Base-by-base conservation (phyloP, 2,797 vertebrate species). In the Danio albolineatus region DNA sequence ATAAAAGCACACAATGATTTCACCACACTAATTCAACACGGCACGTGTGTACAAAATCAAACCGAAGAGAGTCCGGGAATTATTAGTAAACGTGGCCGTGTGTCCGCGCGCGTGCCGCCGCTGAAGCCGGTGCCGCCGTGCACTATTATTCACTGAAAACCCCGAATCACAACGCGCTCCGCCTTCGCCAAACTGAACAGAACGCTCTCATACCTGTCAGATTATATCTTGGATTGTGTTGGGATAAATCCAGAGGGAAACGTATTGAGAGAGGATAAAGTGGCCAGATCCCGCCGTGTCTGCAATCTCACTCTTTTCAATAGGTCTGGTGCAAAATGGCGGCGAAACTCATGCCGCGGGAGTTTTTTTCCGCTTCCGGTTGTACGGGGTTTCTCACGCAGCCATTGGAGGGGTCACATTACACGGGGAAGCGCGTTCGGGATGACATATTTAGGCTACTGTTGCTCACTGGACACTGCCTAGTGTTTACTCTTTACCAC, bases 321-420 rank as follows among this genome's bases (percentile, higher is more conserved):
- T 70, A 80, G 73, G 94, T 91, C 93, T 92, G 95, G 96, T 96
- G 96, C 97, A 98, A 98, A 98, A 98, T 98, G 97, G 97, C 96
- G 96, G 96, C 95, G 93, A 95, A 93, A 94, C 96, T 98, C 96
- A 97, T 96, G 96, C 96, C 96, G 96, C 96, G 92, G 44, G 65
- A 93, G 93, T 93, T 92, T 93, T 93, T 92, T 96, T 74, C 41
- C 53, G 66, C 77, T 78, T 78, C 76, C 95, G 95, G 93, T 94
- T 95, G 95, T 90, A 95, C 91, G 95, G 96, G 95, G 96, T 96
- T 96, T 95, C 95, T 94, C 88, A 89, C 79, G 89, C 93, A 82
- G 83, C 85, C 90, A 89, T 82, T 93, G 94, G 94, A 89, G 93
- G 94, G 94, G 92, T 91, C 81, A 90, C 92, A 14, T 59, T 59